A percentile compares a stretch with the other conserved stretches of the same genome.
phyloP scores from a whole-genome alignment of 2,888 invertebrate species.

The Cylloceria caligata region DNA sequence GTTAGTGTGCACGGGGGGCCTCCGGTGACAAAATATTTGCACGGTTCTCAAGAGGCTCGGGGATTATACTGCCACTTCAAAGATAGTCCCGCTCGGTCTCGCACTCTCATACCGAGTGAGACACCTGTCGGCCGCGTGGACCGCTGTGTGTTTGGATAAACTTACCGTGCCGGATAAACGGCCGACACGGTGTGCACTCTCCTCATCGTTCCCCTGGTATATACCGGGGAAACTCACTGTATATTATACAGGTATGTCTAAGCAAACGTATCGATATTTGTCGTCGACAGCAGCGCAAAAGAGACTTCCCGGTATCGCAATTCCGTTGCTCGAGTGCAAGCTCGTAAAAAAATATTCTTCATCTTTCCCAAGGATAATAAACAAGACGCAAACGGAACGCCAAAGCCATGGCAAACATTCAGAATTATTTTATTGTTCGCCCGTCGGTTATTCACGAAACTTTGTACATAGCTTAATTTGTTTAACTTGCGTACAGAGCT shows the following conservation, averaged over 20 bases:
- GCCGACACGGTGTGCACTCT: conserved; percentile 47
- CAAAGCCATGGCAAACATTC: conserved; percentile 46
- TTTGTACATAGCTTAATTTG: background rate
- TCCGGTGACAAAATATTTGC: conserved; percentile 70
- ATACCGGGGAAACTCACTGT: too few relatives aligned
- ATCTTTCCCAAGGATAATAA: conserved; percentile 59
- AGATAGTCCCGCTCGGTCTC: conserved; percentile 62
- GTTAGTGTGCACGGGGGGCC: conserved; percentile 29
- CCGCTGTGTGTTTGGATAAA: conserved; percentile 66
- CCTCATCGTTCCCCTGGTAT: conserved; percentile 41
- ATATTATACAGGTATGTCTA: conserved; percentile 14
- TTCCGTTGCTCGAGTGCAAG: conserved; percentile 51
- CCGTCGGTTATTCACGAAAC: conserved; percentile 14
- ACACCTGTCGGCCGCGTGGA: conserved; percentile 68
- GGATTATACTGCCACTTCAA: conserved; percentile 72
- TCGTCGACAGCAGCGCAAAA: conserved; percentile 58
- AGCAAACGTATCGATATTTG: conserved; percentile 67
- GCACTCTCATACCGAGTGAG: conserved; percentile 50
- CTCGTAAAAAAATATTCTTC: conserved; percentile 64
- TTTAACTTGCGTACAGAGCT: background rate
- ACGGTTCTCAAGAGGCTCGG: conserved; percentile 63
- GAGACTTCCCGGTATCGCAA: conserved; percentile 67
- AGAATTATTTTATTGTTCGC: conserved; percentile 43
- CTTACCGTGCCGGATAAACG: conserved; percentile 66
- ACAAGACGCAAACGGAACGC: conserved; percentile 60